These are phyloP conservation scores for Thecocarcelia acutangulata DNA, from an alignment of 2,888 invertebrate species.

Conservation along the genomic window DNA sequence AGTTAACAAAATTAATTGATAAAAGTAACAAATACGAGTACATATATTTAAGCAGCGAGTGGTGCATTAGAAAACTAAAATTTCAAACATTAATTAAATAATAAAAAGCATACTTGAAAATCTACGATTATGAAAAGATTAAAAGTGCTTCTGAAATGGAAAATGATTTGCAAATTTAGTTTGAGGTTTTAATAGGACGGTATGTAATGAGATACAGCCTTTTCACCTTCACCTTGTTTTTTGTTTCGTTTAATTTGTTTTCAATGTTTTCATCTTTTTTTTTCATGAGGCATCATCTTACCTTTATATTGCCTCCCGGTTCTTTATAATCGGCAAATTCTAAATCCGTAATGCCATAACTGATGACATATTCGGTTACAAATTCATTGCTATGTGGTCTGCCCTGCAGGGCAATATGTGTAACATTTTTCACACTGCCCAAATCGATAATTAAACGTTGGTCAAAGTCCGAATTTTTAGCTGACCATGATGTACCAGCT, in stretches of 20 bases:
- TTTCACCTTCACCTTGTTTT: constrained; percentile 53
- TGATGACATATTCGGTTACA: constrained; percentile 95
- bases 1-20: constrained; percentile 41
- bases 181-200: constrained; percentile 13
- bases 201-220: not conserved
- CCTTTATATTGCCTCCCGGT: constrained; percentile 93
- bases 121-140: constrained; percentile 36
- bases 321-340: constrained; percentile 95
- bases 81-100: not conserved
- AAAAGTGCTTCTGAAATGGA: constrained; percentile 27
- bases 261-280: not conserved
- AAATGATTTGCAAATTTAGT: constrained; percentile 53
- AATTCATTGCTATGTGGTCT: constrained; percentile 94
- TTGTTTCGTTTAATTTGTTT: not conserved
- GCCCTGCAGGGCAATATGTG: constrained; percentile 94
- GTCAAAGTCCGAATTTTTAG: constrained; percentile 93
- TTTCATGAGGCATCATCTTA: constrained; percentile 81
- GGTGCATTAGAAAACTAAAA: constrained; percentile 1
- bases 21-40: constrained; percentile 29
- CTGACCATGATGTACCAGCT: constrained; percentile 96
- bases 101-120: constrained; percentile 6
- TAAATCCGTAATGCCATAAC: constrained; percentile 94
- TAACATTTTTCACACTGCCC: constrained; percentile 92
- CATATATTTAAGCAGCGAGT: not conserved
- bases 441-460: constrained; percentile 96